Percentiles rank a stretch among this genome's conserved stretches.
phyloP scores from a whole-genome alignment of 1,140 invertebrate genomes.

The Drosophila equinoxialis region DNA sequence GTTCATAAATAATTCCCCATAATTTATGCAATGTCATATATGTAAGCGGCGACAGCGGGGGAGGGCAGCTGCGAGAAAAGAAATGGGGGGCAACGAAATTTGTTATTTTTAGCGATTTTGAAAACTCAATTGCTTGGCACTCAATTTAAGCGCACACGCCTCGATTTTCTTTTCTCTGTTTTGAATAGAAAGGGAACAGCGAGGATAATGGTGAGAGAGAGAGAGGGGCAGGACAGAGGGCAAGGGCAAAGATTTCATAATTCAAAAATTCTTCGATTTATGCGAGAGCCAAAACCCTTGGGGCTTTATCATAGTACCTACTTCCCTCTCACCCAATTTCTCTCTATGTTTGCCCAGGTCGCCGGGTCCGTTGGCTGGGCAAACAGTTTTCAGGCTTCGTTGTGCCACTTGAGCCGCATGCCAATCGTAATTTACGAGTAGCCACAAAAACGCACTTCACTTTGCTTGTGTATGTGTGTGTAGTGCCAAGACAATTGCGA shows the following conservation, averaged over 20 bases:
- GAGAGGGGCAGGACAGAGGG: background rate
- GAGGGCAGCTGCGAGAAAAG: conserved; percentile 29
- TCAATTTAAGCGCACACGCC: conserved; percentile 17
- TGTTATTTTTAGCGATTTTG: conserved; percentile 31
- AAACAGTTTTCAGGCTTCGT: conserved; percentile 24
- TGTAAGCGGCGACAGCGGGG: conserved; percentile 18
- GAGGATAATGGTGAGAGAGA: too few relatives aligned
- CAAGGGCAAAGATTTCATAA: conserved; percentile 10
- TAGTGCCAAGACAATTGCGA: conserved; percentile 45
- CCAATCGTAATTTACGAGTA: conserved; percentile 57
- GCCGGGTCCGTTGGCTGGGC: conserved; percentile 7
- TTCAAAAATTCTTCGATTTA: conserved; percentile 20
- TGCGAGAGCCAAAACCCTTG: conserved; percentile 21
- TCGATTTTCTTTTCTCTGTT: conserved; percentile 2
- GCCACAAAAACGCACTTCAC: conserved; percentile 17
- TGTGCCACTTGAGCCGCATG: conserved; percentile 53
- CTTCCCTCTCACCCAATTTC: conserved; percentile 14
- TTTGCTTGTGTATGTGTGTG: conserved; percentile 13
- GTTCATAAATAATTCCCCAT: conserved; percentile 53
- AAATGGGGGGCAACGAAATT: conserved; percentile 1
- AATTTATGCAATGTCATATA: conserved; percentile 58
- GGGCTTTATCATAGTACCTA: conserved; percentile 16
- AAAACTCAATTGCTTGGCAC: conserved; percentile 36
- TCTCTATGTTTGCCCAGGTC: background rate
- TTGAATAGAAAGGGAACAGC: background rate